Percentiles rank a stretch among this genome's conserved stretches.
These are phyloP conservation scores for Nothobranchius furzeri DNA, from an alignment of 2,113 vertebrate genomes.

Conservation along the genomic window DNA sequence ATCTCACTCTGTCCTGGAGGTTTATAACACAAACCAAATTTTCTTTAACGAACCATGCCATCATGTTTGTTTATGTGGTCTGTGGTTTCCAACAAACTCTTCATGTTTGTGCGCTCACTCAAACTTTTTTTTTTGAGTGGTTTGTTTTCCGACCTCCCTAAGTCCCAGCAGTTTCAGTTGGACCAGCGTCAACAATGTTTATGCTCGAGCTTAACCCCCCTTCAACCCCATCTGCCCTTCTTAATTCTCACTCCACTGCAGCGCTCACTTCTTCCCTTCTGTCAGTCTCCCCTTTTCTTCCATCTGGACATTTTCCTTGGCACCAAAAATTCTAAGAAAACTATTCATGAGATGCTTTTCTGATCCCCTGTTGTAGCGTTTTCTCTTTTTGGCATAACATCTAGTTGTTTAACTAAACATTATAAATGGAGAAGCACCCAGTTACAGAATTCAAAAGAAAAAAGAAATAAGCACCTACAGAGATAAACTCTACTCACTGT, in stretches of 20 bases:
- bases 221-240: neutral
- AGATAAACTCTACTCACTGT: too few species aligned
- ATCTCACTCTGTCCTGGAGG: too few species aligned
- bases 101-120: neutral
- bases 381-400: neutral
- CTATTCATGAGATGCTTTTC: neutral
- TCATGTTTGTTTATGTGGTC: neutral
- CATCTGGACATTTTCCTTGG: neutral
- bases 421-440: too few species aligned
- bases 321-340: neutral
- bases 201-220: neutral
- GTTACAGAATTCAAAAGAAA: too few species aligned
- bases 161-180: neutral
- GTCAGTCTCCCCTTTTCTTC: neutral
- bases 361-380: neutral
- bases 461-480: too few species aligned
- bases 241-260: neutral
- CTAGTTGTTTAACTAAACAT: neutral
- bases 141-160: neutral
- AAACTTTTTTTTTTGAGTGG: neutral
- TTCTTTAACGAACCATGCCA: too few species aligned
- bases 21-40: too few species aligned
- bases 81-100: neutral
- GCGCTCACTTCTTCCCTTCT: constrained; percentile 1
- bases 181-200: constrained; percentile 1